Conservation (phyloP, 2,797 vertebrate genomes). For the Falco peregrinus region DNA sequence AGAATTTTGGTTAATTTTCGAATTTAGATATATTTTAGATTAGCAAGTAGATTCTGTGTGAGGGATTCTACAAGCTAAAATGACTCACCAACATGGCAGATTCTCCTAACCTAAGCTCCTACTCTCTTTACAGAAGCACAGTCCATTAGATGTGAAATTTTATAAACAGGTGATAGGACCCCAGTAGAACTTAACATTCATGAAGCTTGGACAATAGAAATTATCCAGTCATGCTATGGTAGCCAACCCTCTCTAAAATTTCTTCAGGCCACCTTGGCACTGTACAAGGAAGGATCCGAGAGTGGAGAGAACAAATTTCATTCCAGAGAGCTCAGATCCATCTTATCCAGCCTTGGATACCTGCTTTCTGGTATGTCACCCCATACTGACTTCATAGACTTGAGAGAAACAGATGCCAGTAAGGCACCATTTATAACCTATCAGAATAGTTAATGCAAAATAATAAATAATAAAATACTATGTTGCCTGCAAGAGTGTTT, state of each 20-base stretch:
- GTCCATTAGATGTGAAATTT: neutral
- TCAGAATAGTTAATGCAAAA: neutral
- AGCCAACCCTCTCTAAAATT: neutral
- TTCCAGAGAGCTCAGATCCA: neutral
- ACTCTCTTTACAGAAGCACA: neutral
- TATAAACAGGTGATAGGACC: neutral
- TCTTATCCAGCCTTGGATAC: neutral
- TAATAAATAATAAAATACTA: neutral
- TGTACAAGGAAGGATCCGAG: rapidly evolving
- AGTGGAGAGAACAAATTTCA: neutral
- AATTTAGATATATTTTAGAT: neutral
- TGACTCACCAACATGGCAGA: neutral
- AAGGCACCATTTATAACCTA: neutral
- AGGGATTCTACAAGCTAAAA: neutral
- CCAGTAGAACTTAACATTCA: neutral
- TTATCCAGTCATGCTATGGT: neutral
- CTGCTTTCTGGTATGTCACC: neutral
- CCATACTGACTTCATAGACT: neutral
- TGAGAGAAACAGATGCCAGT: neutral
- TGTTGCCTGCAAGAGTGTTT: neutral
- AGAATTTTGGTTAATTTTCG: neutral
- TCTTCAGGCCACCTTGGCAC: neutral
- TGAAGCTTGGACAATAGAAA: neutral
- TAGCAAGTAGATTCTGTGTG: neutral
- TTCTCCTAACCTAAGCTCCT: neutral